Evolutionary conservation across 2,888 invertebrate species (phyloP), one percentile per base, ranked within the genome.

Genomic region (Trichogramma dendrolimi): DNA sequence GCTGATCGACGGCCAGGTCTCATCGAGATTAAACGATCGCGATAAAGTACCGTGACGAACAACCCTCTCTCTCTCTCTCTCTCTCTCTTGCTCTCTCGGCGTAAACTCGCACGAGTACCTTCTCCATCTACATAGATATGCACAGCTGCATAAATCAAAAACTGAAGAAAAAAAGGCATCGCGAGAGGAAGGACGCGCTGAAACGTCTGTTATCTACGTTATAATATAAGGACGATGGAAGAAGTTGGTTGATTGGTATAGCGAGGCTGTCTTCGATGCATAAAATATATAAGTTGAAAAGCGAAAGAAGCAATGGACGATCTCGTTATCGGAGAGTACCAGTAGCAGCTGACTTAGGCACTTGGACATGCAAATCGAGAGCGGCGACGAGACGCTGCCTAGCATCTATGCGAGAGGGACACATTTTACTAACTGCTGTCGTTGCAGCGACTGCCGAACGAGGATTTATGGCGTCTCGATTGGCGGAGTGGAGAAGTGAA

Each of bases 301-400:
- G 53, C 42, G 10, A 6, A 11, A 14, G 38, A 39, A 11, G 6
- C 11, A 51, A n/a, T 3, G 46, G 7, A 5, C 6, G 38, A 8
- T 44, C 61, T 64, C 61, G 64, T 64, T 64, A 64, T 62, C 60
- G 57, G 58, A 51, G 62, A 42, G 42, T n/a, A 2, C 6, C 14
- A 46, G 41, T 59, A 57, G 60, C 55, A 67, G 73, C 72, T 72
- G 71, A 74, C 71, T 72, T 72, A 74, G 72, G 69, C 70, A 71
- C 74, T 74, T 65, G 68, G 68, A 67, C 71, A 75, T 75, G 75
- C 72, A 75, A 74, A 75, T 75, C 69, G 67, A 62, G 39, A 40
- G 43, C 60, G 57, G 62, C 61, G 65, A 67, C 67, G 67, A 68
- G 52, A 59, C 60, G 58, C 53, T 58, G 56, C 11, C 43, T 55